Conservation (phyloP, 2,797 vertebrate genomes). For the Cephalopachus bancanus region DNA sequence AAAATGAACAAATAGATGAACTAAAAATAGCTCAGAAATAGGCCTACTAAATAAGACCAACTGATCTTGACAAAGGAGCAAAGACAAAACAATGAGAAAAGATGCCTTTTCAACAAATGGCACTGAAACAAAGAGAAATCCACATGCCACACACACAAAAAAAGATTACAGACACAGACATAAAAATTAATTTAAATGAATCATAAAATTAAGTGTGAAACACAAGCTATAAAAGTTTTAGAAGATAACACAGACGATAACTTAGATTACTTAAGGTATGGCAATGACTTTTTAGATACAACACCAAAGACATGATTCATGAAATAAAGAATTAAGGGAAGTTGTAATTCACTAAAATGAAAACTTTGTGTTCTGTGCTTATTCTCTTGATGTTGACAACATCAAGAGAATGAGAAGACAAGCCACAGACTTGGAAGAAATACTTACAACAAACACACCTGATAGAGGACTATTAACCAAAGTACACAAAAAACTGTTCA, state of each 20-base stretch:
- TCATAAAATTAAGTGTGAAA: not conserved
- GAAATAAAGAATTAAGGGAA: not conserved
- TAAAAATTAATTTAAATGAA: not conserved
- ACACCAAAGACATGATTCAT: not conserved
- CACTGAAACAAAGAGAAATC: not conserved
- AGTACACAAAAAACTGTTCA: not conserved
- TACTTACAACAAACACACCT: not conserved
- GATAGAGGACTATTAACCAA: not conserved
- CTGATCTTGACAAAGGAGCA: not conserved
- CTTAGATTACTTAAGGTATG: not conserved
- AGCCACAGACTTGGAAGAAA: not conserved
- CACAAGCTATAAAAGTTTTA: not conserved
- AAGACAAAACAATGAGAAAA: not conserved
- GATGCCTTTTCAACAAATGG: not conserved
- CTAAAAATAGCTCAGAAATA: not conserved
- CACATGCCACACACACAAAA: not conserved
- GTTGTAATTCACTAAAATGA: not conserved
- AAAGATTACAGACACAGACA: not conserved
- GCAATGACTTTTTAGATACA: not conserved
- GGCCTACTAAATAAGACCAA: not conserved
- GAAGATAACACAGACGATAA: not conserved
- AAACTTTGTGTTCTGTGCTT: not conserved
- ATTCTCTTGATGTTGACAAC: not conserved
- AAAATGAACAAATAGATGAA: not conserved
- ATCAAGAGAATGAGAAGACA: not conserved